Evolutionary conservation across 2,888 invertebrate genomes (phyloP).

Genomic region (Andrena bucephala): DNA sequence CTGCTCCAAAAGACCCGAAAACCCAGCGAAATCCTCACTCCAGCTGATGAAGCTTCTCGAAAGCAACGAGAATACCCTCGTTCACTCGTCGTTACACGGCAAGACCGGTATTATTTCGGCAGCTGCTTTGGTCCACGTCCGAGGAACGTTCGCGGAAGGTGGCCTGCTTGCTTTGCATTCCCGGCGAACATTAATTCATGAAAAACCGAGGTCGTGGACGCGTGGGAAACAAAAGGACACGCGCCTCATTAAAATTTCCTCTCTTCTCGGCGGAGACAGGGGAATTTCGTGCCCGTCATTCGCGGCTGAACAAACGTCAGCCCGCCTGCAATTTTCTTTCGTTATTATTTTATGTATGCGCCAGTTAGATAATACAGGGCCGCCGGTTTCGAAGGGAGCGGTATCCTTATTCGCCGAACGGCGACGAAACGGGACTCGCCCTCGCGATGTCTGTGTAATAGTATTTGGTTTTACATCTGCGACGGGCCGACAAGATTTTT

Average conservation of each 20-base stretch:
- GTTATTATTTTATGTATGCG: neutral
- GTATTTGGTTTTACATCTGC: neutral
- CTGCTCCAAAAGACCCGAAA: too few relatives aligned
- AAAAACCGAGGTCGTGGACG: conserved; percentile 3
- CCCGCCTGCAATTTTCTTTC: neutral
- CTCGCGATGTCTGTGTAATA: conserved; percentile 5
- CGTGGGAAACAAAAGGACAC: conserved; percentile 22
- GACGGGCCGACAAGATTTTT: conserved; percentile 3
- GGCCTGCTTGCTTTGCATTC: conserved; percentile 15
- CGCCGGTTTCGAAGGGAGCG: neutral
- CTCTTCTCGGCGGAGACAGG: neutral
- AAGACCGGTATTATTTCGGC: conserved; percentile 12
- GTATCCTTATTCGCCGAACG: conserved; percentile 6
- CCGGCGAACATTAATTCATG: conserved; percentile 44
- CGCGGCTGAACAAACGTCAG: neutral
- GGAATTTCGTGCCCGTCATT: neutral
- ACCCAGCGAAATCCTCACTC: too few relatives aligned
- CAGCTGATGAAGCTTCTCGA: too few relatives aligned
- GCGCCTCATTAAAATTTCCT: conserved; percentile 32
- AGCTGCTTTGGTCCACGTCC: conserved; percentile 18
- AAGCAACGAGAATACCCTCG: too few relatives aligned
- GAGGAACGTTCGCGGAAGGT: conserved; percentile 4
- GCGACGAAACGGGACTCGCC: conserved; percentile 3
- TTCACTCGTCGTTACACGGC: neutral
- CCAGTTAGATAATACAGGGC: neutral